Evolutionary conservation across 2,797 vertebrate genomes (phyloP).

Genomic region (Perodicticus potto): DNA sequence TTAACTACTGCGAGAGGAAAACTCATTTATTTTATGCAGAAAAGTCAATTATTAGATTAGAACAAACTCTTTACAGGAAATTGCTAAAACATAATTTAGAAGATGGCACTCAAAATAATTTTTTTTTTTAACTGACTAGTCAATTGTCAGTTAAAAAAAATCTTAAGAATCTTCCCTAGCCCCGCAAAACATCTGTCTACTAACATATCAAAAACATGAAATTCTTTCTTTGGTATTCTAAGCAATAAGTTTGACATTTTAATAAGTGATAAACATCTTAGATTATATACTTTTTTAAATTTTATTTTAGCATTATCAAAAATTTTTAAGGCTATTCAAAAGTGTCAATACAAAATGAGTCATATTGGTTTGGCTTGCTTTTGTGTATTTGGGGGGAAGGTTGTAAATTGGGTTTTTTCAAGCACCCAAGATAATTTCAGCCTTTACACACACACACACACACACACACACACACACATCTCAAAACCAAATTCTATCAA

Average conservation of each 20-base stretch:
- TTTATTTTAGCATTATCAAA: background rate
- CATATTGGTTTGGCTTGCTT: background rate
- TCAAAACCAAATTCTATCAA: background rate
- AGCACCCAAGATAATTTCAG: background rate
- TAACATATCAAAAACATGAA: slow-evolving; percentile 35
- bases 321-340: slow-evolving; percentile 4
- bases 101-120: background rate
- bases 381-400: background rate
- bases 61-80: background rate
- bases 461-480: background rate
- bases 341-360: background rate
- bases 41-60: background rate
- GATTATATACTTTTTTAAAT: background rate
- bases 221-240: background rate
- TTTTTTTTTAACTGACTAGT: no score
- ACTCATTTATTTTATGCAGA: background rate
- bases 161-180: background rate
- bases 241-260: background rate
- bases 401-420: background rate
- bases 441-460: background rate
- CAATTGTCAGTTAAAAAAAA: no score
- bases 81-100: slow-evolving; percentile 36
- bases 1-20: background rate
- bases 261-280: slow-evolving; percentile 37
- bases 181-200: background rate